Evolutionary conservation across 2,888 invertebrate genomes (phyloP).

Genomic region (Alentia gelatinosa): DNA sequence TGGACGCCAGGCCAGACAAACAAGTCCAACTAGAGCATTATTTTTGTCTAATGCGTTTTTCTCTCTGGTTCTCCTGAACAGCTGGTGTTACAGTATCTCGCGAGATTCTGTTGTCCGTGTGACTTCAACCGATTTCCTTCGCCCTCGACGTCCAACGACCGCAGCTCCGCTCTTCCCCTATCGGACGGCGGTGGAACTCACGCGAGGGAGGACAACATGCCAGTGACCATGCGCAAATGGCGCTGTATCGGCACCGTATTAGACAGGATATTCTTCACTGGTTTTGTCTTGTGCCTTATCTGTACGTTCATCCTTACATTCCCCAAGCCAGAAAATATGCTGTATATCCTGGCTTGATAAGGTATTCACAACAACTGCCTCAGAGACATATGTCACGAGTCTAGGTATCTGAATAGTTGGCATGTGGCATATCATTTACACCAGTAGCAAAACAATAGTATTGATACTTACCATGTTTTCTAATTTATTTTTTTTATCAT

Average conservation of each 20-base stretch:
- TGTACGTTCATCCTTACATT: conserved; percentile 18
- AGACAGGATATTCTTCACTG: conserved; percentile 21
- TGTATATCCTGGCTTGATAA: conserved; percentile 31
- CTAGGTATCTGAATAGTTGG: neutral
- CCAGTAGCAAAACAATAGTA: neutral
- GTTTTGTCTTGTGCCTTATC: conserved; percentile 11
- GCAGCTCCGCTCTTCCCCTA: conserved; percentile 7
- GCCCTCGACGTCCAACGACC: neutral
- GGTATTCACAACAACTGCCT: neutral
- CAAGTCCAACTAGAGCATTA: too few species aligned
- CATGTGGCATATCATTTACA: neutral
- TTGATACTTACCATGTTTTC: neutral
- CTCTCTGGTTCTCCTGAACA: too few species aligned
- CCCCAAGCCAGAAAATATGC: conserved; percentile 37
- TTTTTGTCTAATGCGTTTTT: too few species aligned
- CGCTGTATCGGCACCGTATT: conserved; percentile 15
- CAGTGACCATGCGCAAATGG: conserved; percentile 3
- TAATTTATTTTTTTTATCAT: neutral
- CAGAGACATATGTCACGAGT: neutral
- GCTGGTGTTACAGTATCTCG: neutral
- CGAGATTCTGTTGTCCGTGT: conserved; percentile 3
- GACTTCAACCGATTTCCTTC: conserved; percentile 12
- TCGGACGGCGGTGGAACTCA: neutral
- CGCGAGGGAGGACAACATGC: neutral
- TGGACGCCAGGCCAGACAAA: too few species aligned